Evolutionary conservation across 2,113 vertebrate genomes (phyloP).

Genomic region (Trichechus manatus): DNA sequence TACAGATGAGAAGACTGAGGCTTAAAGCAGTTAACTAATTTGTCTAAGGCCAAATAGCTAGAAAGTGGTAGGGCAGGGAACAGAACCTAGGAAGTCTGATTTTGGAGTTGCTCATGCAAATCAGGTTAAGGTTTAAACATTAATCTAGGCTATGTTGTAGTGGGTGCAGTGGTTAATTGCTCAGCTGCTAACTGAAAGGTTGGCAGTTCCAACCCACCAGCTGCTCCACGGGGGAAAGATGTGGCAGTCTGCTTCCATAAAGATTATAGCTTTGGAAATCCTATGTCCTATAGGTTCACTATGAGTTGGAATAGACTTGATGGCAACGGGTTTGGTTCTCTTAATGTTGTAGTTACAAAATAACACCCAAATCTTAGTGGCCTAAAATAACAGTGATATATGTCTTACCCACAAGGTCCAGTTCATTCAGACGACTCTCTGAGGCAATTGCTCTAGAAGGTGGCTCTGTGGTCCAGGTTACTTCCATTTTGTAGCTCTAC

Average conservation of each 20-base stretch:
- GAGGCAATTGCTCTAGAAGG: not conserved
- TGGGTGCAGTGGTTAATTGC: not conserved
- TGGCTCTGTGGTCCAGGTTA: not conserved
- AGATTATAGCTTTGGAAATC: not conserved
- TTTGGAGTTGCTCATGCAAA: not conserved
- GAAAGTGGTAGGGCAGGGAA: not conserved
- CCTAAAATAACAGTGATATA: not conserved
- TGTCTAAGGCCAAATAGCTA: not conserved
- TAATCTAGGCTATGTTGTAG: not conserved
- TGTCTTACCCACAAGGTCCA: not conserved
- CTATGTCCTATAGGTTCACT: not conserved
- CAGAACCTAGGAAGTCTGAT: not conserved
- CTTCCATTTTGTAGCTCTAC: not conserved
- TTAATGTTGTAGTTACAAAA: not conserved
- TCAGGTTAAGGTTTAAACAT: not conserved
- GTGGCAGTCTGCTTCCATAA: not conserved
- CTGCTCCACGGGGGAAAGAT: not conserved
- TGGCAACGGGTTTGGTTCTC: not conserved
- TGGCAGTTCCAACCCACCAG: not conserved
- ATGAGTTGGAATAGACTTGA: not conserved
- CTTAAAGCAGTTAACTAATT: not conserved
- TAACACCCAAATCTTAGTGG: not conserved
- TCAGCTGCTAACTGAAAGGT: not conserved
- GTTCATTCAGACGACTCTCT: not conserved
- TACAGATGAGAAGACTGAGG: not conserved